These are phyloP conservation scores for Machimus atricapillus DNA, from an alignment of 2,888 invertebrate species.

Conservation along the genomic window DNA sequence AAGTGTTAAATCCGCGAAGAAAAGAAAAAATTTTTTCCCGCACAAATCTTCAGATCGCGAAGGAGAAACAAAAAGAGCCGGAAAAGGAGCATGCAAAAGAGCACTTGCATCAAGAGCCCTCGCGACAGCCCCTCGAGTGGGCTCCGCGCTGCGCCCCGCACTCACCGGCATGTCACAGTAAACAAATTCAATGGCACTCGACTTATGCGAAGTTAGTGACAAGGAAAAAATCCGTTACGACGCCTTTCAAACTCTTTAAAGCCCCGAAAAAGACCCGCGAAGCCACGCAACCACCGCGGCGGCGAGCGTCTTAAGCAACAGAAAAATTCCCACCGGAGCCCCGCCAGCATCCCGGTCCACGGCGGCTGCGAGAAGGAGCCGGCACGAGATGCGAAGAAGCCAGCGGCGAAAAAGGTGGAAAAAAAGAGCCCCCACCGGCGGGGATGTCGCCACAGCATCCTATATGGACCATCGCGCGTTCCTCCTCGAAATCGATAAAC, in stretches of 20 bases:
- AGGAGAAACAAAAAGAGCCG: not conserved
- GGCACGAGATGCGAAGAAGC: not conserved
- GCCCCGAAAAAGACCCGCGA: not conserved
- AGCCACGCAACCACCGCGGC: not conserved
- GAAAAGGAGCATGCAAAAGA: not conserved
- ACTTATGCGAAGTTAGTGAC: not conserved
- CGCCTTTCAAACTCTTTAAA: conserved; percentile 3
- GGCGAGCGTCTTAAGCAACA: not conserved
- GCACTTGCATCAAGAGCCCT: not conserved
- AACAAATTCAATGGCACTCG: conserved; percentile 32
- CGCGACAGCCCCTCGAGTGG: not conserved
- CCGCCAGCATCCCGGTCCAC: not conserved
- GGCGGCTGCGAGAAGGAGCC: not conserved
- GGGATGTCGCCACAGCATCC: not conserved
- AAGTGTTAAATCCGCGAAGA: not conserved
- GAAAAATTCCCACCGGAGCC: not conserved
- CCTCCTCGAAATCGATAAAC: conserved; percentile 28
- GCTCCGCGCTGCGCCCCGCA: not conserved
- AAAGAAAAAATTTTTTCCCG: not conserved
- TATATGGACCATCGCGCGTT: conserved; percentile 15
- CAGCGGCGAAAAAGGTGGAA: not conserved
- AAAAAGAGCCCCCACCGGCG: not conserved
- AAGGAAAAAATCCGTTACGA: conserved; percentile 20
- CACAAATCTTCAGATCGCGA: not conserved
- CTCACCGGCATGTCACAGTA: conserved; percentile 7